phyloP scores from a whole-genome alignment of 2,888 invertebrate genomes.

The Steromphala cineraria region DNA sequence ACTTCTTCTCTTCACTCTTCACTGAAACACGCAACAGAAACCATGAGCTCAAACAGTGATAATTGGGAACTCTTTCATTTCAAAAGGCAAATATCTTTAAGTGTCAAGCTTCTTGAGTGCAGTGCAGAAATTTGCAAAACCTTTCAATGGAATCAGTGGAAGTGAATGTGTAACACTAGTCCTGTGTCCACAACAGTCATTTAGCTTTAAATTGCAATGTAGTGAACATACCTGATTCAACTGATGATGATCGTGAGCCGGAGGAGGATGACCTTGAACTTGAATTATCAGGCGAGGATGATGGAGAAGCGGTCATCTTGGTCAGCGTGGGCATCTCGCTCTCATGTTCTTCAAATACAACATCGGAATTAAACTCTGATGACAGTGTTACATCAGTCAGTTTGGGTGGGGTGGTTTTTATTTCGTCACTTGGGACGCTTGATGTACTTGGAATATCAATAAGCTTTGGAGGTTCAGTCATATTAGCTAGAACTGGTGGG shows the following conservation, averaged over 20 bases:
- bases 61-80: background rate
- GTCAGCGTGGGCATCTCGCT: slow-evolving; percentile 11
- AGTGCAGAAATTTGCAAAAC: background rate
- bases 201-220: too few species aligned
- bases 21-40: background rate
- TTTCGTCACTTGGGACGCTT: background rate
- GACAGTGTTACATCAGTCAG: slow-evolving; percentile 13
- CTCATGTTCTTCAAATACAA: background rate
- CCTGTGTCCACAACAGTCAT: too few species aligned
- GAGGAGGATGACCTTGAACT: slow-evolving; percentile 20
- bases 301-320: slow-evolving; percentile 11
- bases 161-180: background rate
- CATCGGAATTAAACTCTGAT: background rate
- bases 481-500: background rate
- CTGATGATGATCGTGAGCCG: slow-evolving; percentile 8
- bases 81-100: background rate
- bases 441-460: background rate
- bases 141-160: background rate
- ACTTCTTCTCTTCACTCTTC: background rate
- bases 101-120: too few species aligned
- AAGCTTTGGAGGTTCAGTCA: background rate
- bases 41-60: background rate
- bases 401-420: background rate
- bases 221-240: slow-evolving; percentile 10
- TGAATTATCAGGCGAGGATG: background rate